Conservation (phyloP, 2,888 invertebrate species). For the Polyommatus iphigenia region DNA sequence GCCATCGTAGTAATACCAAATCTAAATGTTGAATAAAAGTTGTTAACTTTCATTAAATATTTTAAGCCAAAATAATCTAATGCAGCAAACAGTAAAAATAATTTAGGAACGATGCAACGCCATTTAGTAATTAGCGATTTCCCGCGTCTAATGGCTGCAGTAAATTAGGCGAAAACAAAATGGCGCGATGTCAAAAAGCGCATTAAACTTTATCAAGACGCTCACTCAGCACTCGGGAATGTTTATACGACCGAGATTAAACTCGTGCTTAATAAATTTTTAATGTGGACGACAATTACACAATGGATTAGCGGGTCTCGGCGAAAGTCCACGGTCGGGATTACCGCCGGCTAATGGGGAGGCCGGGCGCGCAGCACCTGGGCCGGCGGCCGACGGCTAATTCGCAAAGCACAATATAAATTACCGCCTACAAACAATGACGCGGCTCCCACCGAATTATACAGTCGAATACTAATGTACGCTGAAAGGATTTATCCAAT, state of each 20-base stretch:
- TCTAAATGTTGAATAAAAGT: background rate
- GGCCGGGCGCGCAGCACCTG: constrained; percentile 57
- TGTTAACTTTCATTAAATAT: background rate
- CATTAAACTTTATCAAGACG: constrained; percentile 19
- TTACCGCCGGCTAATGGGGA: constrained; percentile 66
- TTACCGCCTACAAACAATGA: constrained; percentile 71
- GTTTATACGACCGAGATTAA: constrained; percentile 38
- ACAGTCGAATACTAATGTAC: constrained; percentile 51
- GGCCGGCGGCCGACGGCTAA: constrained; percentile 58
- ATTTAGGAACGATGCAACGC: background rate
- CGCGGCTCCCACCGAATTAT: constrained; percentile 53
- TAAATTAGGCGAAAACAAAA: constrained; percentile 13
- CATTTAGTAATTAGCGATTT: background rate
- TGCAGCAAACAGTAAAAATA: background rate
- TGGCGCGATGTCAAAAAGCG: background rate
- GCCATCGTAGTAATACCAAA: background rate
- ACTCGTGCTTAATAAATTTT: constrained; percentile 52
- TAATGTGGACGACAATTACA: constrained; percentile 65
- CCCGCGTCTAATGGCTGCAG: background rate
- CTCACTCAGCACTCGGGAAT: constrained; percentile 25
- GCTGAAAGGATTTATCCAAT: constrained; percentile 59
- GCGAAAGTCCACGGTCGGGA: constrained; percentile 53
- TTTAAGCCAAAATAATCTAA: background rate
- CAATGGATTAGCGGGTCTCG: constrained; percentile 60
- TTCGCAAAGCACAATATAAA: constrained; percentile 71